phyloP scores from a whole-genome alignment of 2,113 vertebrate genomes.

The Anser brachyrhynchus region DNA sequence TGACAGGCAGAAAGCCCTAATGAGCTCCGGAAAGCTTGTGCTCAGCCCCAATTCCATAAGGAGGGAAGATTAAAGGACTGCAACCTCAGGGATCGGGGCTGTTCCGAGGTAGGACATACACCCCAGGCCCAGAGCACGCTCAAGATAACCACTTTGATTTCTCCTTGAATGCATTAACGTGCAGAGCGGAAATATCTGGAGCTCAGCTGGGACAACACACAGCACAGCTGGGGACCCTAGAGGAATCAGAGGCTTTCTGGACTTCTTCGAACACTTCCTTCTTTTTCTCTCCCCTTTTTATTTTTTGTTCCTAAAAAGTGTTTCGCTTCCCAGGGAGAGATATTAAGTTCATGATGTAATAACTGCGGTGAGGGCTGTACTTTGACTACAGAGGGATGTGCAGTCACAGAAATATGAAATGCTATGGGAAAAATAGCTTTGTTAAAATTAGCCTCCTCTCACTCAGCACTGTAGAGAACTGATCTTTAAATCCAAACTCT shows the following conservation, averaged over 20 bases:
- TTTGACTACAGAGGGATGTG: neutral
- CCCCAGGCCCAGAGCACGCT: neutral
- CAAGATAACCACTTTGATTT: neutral
- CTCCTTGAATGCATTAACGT: neutral
- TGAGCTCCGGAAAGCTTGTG: neutral
- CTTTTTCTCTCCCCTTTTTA: neutral
- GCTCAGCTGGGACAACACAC: slow-evolving; percentile 52
- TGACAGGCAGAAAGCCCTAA: neutral
- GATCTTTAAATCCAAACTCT: neutral
- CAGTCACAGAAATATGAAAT: neutral
- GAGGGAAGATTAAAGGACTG: neutral
- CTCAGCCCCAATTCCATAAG: neutral
- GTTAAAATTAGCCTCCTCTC: neutral
- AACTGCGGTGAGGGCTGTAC: neutral
- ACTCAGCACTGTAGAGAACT: neutral
- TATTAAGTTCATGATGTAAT: slow-evolving; percentile 14
- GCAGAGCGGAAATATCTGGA: slow-evolving; percentile 41
- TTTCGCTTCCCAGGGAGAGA: slow-evolving; percentile 37
- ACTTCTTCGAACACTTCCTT: slow-evolving; percentile 18
- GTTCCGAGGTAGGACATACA: neutral
- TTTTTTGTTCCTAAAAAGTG: slow-evolving; percentile 31
- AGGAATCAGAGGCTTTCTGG: slow-evolving; percentile 34
- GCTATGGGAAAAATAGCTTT: neutral
- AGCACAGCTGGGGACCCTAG: slow-evolving; percentile 56
- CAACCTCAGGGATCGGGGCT: neutral